Evolutionary conservation across 2,888 invertebrate genomes (phyloP).

Genomic region (Acanthosepion pharaonis): DNA sequence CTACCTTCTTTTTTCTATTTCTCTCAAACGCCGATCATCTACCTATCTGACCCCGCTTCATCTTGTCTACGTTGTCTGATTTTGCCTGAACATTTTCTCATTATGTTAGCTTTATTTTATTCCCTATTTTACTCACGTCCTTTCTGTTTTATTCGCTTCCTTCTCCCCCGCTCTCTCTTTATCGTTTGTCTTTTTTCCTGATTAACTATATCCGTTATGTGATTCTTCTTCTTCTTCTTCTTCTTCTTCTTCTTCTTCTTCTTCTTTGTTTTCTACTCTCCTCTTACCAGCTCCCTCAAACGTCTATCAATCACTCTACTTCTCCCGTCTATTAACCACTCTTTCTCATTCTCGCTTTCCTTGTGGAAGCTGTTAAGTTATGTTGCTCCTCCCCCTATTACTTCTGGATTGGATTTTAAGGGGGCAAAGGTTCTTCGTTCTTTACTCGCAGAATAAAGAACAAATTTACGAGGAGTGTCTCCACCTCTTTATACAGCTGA

Average conservation of each 20-base stretch:
- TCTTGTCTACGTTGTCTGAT: neutral
- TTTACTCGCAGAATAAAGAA: neutral
- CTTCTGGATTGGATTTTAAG: neutral
- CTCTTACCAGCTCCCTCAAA: neutral
- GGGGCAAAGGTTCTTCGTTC: neutral
- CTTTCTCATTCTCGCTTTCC: neutral
- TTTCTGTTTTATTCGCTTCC: neutral
- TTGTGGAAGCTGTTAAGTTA: neutral
- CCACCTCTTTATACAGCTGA: neutral
- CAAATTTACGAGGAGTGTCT: neutral
- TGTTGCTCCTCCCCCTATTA: neutral
- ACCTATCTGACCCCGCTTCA: neutral
- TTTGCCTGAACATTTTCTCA: neutral
- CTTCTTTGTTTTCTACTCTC: neutral
- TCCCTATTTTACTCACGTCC: too few species aligned
- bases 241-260: neutral
- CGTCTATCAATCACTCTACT: neutral
- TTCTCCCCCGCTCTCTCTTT: neutral
- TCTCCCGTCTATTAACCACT: neutral
- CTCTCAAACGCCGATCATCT: neutral
- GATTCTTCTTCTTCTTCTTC: neutral
- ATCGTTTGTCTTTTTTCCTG: neutral
- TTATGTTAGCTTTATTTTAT: neutral
- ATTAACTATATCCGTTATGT: neutral
- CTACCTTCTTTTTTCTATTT: neutral